Conservation (phyloP, 2,797 vertebrate genomes). For the Xenops minutus region DNA sequence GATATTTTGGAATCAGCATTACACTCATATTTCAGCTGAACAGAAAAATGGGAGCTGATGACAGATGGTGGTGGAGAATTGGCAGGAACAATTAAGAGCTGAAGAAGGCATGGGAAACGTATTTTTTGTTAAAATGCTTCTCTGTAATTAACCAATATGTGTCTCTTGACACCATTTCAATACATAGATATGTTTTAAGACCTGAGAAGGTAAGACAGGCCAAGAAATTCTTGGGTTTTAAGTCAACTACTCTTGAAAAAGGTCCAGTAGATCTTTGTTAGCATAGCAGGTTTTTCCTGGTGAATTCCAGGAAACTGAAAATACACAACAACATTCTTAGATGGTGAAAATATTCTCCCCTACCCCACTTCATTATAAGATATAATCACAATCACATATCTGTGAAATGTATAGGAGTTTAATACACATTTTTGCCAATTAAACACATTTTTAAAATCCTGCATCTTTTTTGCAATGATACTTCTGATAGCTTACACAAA, state of each 20-base stretch:
- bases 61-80: constrained; percentile 58
- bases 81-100: constrained; percentile 50
- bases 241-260: background rate
- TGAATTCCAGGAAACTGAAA: constrained; percentile 18
- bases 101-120: constrained; percentile 10
- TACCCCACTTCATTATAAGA: background rate
- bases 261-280: background rate
- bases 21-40: constrained; percentile 38
- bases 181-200: constrained; percentile 7
- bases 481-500: background rate
- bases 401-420: background rate
- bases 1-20: constrained; percentile 42
- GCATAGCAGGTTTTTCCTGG: background rate
- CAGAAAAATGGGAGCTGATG: constrained; percentile 40
- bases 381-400: background rate
- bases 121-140: constrained; percentile 40
- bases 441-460: background rate
- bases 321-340: background rate
- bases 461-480: background rate
- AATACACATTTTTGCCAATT: background rate
- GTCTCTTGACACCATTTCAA: constrained; percentile 31
- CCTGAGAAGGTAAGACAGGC: background rate
- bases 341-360: background rate
- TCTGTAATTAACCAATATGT: constrained; percentile 42
- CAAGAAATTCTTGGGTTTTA: constrained; percentile 8